Base-by-base conservation (phyloP, 2,797 vertebrate species). In the Ctenopoma multispine region DNA sequence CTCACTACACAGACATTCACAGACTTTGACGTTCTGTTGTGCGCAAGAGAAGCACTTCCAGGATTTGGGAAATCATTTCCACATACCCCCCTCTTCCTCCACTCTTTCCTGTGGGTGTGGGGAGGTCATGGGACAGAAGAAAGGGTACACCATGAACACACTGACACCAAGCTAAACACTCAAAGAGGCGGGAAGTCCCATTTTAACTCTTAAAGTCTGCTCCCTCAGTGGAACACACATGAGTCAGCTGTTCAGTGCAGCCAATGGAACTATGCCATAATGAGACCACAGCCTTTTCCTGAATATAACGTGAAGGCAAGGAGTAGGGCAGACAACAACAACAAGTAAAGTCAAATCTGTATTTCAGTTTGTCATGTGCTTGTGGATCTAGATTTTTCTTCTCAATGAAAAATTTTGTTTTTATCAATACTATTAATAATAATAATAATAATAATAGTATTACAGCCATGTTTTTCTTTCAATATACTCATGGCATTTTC, bases 51-150 rank as follows among this genome's bases (percentile, higher is more conserved):
- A 75, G 23, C n/a, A 9, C 50, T 77, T 74, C 43, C 72, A 75
- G n/a, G 53, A 78, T 87, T 80, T 83, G 57, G 73, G 72, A 85
- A 83, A 81, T 65, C 83, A 40, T 36, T 62, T 68, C 77, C 65
- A 48, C 12, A 75, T 21, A 24, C 2, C 27, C 21, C 41, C 29
- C 29, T 12, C 21, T 24, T 54, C 51, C 61, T 64, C 69, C 23
- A 64, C 71, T 74, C 79, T 87, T 90, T 92, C 88, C 90, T 90
- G 88, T 90, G 90, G 87, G 84, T 83, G 87, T 88, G 77, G 80
- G 80, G 86, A 73, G 71, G 47, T 72, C 17, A 51, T 47, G 46
- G 73, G 65, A 70, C 66, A 55, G 50, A 43, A 71, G 57, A 76
- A 85, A 81, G 51, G 57, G 51, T 67, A 72, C 61, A 85, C 75